Percentiles rank a stretch among this genome's conserved stretches.
These are phyloP conservation scores for Oreochromis tanganicae DNA, from an alignment of 2,113 vertebrate species.

Conservation along the genomic window DNA sequence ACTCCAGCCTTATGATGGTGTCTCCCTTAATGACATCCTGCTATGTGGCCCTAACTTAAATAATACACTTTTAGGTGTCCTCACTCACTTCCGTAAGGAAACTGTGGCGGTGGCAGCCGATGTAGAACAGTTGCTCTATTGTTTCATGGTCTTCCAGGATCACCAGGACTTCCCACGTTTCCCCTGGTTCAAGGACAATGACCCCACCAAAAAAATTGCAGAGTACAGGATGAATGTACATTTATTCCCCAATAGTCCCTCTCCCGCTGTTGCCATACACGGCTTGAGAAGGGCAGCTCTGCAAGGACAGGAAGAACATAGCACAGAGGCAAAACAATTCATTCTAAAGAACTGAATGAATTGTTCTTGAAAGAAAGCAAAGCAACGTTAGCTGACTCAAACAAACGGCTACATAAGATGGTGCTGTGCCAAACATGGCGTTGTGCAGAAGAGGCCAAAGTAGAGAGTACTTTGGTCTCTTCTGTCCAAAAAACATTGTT, in stretches of 20 bases:
- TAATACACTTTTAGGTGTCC: background rate
- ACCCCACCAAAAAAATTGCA: background rate
- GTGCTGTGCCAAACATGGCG: background rate
- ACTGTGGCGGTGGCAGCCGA: background rate
- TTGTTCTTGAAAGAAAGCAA: background rate
- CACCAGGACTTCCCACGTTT: background rate
- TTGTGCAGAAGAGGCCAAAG: background rate
- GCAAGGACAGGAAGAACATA: background rate
- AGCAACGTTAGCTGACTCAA: background rate
- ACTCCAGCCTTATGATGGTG: background rate
- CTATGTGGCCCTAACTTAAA: background rate
- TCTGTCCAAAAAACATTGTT: background rate
- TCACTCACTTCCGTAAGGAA: fast-evolving
- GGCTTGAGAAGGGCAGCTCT: background rate
- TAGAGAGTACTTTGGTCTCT: background rate
- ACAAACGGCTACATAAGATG: background rate
- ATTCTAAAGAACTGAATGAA: background rate
- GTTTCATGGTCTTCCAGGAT: background rate
- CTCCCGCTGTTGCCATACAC: background rate
- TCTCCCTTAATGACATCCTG: background rate
- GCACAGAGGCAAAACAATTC: background rate
- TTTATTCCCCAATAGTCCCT: background rate
- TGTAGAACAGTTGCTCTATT: background rate
- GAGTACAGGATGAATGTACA: background rate
- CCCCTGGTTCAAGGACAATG: background rate